Conservation (phyloP, 2,797 vertebrate species). For the Saguinus oedipus region DNA sequence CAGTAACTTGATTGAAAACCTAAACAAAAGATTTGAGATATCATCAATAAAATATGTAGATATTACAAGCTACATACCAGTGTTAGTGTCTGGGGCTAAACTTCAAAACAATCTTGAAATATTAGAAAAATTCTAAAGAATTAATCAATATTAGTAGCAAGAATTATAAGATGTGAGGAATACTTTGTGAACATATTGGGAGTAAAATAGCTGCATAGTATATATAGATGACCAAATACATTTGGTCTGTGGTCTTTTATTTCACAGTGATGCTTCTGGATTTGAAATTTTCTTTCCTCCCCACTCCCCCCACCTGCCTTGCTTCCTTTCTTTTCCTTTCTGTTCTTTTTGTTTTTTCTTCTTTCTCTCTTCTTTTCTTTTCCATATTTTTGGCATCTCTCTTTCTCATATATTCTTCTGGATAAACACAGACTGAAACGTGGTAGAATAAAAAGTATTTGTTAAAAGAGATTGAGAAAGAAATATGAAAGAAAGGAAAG, state of each 20-base stretch:
- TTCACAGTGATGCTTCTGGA: not conserved
- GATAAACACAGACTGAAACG: not conserved
- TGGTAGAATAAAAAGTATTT: not conserved
- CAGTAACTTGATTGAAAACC: not conserved
- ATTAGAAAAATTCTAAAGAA: conserved; percentile 2
- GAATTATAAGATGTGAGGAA: not conserved
- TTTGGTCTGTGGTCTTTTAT: not conserved
- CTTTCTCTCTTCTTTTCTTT: not conserved
- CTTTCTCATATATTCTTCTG: not conserved
- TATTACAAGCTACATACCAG: not conserved
- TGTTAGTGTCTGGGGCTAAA: not conserved
- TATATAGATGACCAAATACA: not conserved
- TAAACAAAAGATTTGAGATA: conserved; percentile 6
- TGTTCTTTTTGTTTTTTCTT: not conserved
- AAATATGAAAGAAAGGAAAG: not conserved
- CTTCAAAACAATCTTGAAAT: conserved; percentile 39
- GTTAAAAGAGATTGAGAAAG: conserved; percentile 10
- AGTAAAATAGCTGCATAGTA: not conserved
- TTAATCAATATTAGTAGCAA: not conserved
- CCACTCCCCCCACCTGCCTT: not conserved
- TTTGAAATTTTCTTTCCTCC: not conserved
- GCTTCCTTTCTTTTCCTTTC: not conserved
- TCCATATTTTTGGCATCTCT: not conserved
- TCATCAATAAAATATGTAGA: not conserved
- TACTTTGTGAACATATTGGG: not conserved